phyloP scores from a whole-genome alignment of 2,797 vertebrate genomes.

The Crocidura indochinensis region DNA sequence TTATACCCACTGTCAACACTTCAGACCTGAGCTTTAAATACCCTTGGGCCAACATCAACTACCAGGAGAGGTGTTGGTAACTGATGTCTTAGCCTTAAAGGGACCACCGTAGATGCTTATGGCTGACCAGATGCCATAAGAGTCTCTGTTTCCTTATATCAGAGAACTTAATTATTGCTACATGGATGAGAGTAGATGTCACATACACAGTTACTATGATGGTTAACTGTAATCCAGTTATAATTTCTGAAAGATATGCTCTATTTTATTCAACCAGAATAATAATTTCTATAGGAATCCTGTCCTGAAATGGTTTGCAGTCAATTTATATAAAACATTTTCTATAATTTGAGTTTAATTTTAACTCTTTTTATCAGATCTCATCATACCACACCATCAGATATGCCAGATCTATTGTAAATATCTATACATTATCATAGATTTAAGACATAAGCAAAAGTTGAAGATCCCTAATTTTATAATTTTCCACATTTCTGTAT shows the following conservation, averaged over 20 bases:
- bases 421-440: conserved; percentile 16
- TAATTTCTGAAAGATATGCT: not conserved
- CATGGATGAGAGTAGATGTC: not conserved
- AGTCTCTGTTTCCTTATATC: not conserved
- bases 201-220: not conserved
- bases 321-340: conserved; percentile 16
- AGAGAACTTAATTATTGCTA: not conserved
- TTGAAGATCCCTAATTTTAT: not conserved
- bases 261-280: not conserved
- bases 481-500: not conserved
- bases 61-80: too few relatives aligned
- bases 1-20: too few relatives aligned
- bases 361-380: not conserved
- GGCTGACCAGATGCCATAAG: too few relatives aligned
- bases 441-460: not conserved
- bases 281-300: not conserved
- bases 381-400: not conserved
- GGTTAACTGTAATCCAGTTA: conserved; percentile 14
- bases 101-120: too few relatives aligned
- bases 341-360: not conserved
- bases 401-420: conserved; percentile 15
- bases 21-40: too few relatives aligned
- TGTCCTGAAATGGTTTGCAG: not conserved
- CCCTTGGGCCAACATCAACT: too few relatives aligned
- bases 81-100: too few relatives aligned